These are phyloP conservation scores for Cnemophilus loriae DNA, from an alignment of 2,113 vertebrate genomes.

Conservation along the genomic window DNA sequence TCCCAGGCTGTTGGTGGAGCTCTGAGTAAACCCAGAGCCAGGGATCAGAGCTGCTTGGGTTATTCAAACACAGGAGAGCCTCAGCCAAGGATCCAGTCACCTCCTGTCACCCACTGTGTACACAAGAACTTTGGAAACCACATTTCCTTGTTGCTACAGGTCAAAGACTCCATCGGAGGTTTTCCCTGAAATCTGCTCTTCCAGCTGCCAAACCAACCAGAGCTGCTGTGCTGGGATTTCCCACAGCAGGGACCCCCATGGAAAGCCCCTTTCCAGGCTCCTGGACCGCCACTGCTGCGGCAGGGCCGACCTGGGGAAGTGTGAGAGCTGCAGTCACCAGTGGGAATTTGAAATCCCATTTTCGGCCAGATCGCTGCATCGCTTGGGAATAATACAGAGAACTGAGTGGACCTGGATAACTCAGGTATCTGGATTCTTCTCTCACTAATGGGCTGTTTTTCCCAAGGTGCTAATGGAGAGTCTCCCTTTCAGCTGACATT, in stretches of 20 bases:
- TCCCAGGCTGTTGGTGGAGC: not conserved
- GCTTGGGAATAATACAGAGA: fast-evolving
- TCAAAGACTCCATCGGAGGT: not conserved
- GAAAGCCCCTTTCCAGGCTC: not conserved
- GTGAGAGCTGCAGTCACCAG: not conserved
- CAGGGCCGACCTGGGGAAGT: fast-evolving
- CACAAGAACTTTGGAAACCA: not conserved
- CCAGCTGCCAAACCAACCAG: not conserved
- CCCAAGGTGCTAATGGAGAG: fast-evolving
- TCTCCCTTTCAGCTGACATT: not conserved
- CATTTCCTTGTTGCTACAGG: slow-evolving; percentile 1
- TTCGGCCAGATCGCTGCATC: not conserved
- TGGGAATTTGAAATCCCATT: fast-evolving
- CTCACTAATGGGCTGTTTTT: not conserved
- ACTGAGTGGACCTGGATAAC: not conserved
- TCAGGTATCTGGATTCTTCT: not conserved
- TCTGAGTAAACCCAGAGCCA: not conserved
- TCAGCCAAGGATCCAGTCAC: not conserved
- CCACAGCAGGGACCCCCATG: not conserved
- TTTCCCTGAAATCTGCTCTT: not conserved
- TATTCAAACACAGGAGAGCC: not conserved
- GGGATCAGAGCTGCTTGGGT: not conserved
- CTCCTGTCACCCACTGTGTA: not conserved
- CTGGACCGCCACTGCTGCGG: not conserved
- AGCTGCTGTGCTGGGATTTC: not conserved